Conservation (phyloP, 2,113 vertebrate genomes). For the Martes martes region DNA sequence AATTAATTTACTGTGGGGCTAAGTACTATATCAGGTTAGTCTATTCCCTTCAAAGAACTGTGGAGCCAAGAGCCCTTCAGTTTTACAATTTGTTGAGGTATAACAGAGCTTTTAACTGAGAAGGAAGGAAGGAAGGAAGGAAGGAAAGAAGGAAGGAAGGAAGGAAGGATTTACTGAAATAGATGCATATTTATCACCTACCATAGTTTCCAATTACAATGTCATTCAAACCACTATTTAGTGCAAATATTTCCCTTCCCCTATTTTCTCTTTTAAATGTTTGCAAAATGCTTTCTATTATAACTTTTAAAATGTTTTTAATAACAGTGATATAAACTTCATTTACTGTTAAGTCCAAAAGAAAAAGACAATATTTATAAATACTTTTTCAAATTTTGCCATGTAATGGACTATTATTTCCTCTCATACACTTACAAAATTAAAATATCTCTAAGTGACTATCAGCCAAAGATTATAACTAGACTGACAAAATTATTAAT, state of each 20-base stretch:
- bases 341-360: not conserved
- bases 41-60: constrained; percentile 34
- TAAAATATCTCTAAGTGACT: not conserved
- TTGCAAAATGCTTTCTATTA: not conserved
- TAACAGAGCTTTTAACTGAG: not conserved
- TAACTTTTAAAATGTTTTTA: not conserved
- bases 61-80: not conserved
- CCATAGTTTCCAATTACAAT: not conserved
- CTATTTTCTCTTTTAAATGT: not conserved
- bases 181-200: constrained; percentile 10
- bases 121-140: not conserved
- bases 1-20: constrained; percentile 44
- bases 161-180: not conserved
- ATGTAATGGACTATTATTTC: not conserved
- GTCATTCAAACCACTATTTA: constrained; percentile 5
- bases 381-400: not conserved
- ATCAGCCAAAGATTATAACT: not conserved
- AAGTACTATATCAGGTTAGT: not conserved
- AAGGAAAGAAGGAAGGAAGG: not conserved
- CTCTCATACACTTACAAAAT: not conserved
- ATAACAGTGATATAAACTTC: not conserved
- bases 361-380: not conserved
- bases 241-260: not conserved
- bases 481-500: not conserved
- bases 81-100: constrained; percentile 31